Evolutionary conservation across 1,140 invertebrate species (phyloP), one percentile per base, ranked within the genome.

Genomic region (Trachymyrmex septentrionalis): DNA sequence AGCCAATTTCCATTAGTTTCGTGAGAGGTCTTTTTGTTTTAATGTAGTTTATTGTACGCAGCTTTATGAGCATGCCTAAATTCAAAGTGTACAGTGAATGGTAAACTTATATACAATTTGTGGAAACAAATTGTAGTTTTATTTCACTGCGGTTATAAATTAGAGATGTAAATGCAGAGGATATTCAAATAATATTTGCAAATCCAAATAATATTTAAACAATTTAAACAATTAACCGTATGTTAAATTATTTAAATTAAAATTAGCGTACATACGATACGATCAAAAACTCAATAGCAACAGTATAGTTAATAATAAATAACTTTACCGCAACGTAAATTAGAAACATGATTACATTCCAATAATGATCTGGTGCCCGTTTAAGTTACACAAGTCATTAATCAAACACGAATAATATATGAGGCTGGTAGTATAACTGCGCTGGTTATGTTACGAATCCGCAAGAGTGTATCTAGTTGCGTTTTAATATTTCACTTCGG

Each of bases 311-410:
- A 61, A 63, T 84, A 84, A 75, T 84, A 53, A 61, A 84, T 61
- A 75, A 75, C 61, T 61, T 16, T 48, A 21, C 38, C 24, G 38
- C 80, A 84, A 75, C 14, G 55, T 61, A 73, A 75, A 75, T 34
- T 59, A 61, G 57, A 24, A 50, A 50, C 69, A 34, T 63, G 69
- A 75, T 84, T 84, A 61, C 55, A 75, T 84, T 75, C 69, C 59
- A 61, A 84, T 84, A 73, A 84, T 61, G 71, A 61, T 75, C 27
- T 30, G 19, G 27, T n/a, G 14, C 27, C 63, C n/a, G 34, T 73
- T 84, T 84, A 61, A 73, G 80, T 84, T 84, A 84, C 73, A 48
- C 80, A 84, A 73, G 30, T 61, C 27, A 27, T 53, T 75, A 73
- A 84, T 84, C 69, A 82, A 59, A 72, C 44, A 19, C 10, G 34